Evolutionary conservation across 2,113 vertebrate species (phyloP).

Genomic region (Tachuris rubrigastra): DNA sequence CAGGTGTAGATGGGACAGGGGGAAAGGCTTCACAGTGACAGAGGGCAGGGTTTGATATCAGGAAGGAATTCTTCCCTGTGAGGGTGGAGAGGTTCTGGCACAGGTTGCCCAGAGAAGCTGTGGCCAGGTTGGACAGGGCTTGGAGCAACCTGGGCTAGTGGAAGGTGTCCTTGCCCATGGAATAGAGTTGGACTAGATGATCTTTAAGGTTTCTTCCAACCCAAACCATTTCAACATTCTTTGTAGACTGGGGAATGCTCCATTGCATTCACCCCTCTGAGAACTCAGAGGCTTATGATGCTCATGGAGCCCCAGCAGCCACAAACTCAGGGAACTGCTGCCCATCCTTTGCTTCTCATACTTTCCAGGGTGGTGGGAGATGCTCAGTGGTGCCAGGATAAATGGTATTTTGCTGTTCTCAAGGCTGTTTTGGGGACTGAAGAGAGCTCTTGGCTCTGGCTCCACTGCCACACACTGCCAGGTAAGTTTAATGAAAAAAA

Average conservation of each 20-base stretch:
- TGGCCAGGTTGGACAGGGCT: neutral
- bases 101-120: neutral
- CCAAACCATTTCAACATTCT: neutral
- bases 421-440: neutral
- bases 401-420: neutral
- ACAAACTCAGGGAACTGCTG: neutral
- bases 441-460: neutral
- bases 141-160: neutral
- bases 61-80: neutral
- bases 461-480: neutral
- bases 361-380: neutral
- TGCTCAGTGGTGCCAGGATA: neutral
- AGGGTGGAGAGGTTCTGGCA: neutral
- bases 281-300: neutral
- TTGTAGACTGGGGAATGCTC: neutral
- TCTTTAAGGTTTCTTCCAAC: neutral
- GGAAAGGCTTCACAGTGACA: neutral
- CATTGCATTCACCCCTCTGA: neutral
- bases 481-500: neutral
- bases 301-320: neutral
- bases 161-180: neutral
- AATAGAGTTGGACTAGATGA: neutral
- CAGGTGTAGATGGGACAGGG: neutral
- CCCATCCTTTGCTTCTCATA: neutral
- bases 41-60: neutral